Conservation (phyloP, 2,797 vertebrate genomes). For the Sebastes oblongus region DNA sequence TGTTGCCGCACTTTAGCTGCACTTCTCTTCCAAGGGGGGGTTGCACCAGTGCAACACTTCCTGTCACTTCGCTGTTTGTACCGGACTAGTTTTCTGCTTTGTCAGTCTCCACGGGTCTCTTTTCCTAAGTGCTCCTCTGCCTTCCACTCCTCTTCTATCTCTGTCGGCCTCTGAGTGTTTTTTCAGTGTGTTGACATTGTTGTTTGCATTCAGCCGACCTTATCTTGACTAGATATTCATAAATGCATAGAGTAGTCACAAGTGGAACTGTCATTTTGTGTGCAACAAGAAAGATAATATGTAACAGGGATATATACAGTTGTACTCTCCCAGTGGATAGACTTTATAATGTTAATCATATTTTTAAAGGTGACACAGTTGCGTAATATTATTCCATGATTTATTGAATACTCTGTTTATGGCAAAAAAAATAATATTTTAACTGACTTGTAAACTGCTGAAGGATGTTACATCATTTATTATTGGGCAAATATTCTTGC, state of each 20-base stretch:
- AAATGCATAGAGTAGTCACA: neutral
- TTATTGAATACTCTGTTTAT: neutral
- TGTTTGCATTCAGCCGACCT: neutral
- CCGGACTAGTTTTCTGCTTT: slow-evolving; percentile 21
- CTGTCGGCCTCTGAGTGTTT: neutral
- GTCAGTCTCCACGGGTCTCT: slow-evolving; percentile 32
- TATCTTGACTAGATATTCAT: neutral
- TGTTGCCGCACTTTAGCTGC: slow-evolving; percentile 38
- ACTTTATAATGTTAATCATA: neutral
- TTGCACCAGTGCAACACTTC: slow-evolving; percentile 23
- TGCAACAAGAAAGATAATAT: neutral
- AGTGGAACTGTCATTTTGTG: neutral
- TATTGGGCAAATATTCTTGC: neutral
- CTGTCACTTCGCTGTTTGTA: slow-evolving; percentile 47
- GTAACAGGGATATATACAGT: neutral
- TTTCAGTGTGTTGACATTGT: neutral
- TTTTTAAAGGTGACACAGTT: neutral
- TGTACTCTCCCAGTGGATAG: neutral
- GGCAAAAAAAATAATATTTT: neutral
- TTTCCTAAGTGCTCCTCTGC: slow-evolving; percentile 39
- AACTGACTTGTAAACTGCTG: neutral
- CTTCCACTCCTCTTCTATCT: neutral
- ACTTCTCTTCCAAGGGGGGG: slow-evolving; percentile 19
- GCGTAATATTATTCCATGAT: neutral
- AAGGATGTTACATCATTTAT: neutral